Evolutionary conservation across 2,888 invertebrate species (phyloP).

Genomic region (Eristalinus sepulchralis): DNA sequence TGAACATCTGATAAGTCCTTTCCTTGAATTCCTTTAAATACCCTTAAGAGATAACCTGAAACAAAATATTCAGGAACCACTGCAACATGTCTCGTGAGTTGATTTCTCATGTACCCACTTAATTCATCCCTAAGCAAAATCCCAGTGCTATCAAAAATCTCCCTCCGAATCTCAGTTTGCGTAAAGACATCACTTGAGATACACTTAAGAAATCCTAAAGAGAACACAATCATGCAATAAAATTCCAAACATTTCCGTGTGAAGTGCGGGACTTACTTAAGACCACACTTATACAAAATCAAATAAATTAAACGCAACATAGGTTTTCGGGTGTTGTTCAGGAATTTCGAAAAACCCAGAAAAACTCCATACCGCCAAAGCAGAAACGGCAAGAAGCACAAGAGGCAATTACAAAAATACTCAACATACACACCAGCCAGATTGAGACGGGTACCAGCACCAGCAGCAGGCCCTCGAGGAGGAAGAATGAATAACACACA

Average conservation of each 20-base stretch:
- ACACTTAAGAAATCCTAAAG: slow-evolving; percentile 24
- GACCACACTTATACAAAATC: slow-evolving; percentile 62
- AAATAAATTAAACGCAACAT: slow-evolving; percentile 68
- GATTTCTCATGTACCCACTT: neutral
- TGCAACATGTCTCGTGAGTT: neutral
- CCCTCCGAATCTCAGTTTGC: neutral
- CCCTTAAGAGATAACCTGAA: neutral
- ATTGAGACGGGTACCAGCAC: neutral
- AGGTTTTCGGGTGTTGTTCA: slow-evolving; percentile 42
- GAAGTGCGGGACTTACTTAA: slow-evolving; percentile 53
- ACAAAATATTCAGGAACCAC: neutral
- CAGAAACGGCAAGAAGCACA: slow-evolving; percentile 50
- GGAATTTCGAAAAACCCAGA: slow-evolving; percentile 32
- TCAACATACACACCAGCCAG: slow-evolving; percentile 1
- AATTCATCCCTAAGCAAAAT: neutral
- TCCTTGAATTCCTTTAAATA: no score
- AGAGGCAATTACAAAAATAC: slow-evolving; percentile 45
- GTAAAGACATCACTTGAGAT: slow-evolving; percentile 27
- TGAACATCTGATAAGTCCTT: no score
- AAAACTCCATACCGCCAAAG: slow-evolving; percentile 32
- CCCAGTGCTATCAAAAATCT: neutral
- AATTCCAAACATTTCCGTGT: slow-evolving; percentile 55
- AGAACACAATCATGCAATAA: slow-evolving; percentile 52
- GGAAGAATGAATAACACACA: slow-evolving; percentile 39
- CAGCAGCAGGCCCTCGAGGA: slow-evolving; percentile 16